phyloP scores from a whole-genome alignment of 1,140 invertebrate species.

The Heliconius himera region DNA sequence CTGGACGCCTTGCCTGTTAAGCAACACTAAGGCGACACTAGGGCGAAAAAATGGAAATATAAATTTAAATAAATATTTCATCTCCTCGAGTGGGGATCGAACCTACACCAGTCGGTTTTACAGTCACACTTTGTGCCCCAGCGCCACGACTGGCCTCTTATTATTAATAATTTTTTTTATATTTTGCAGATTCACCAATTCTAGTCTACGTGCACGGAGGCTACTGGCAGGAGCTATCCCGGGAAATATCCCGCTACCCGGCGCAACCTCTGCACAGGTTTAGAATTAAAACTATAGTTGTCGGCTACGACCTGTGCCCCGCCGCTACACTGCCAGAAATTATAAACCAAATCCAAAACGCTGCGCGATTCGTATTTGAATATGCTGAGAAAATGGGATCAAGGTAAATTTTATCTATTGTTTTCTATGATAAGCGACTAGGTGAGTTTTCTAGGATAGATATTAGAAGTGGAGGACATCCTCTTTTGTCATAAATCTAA shows the following conservation, averaged over 20 bases:
- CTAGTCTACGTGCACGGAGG: constrained; percentile 92
- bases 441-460: background rate
- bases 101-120: too few relatives aligned
- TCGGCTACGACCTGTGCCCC: constrained; percentile 91
- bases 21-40: too few relatives aligned
- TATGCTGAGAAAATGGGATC: constrained; percentile 80
- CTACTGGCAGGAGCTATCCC: constrained; percentile 89
- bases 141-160: too few relatives aligned
- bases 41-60: too few relatives aligned
- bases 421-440: background rate
- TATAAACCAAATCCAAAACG: constrained; percentile 83
- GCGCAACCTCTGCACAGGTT: constrained; percentile 83
- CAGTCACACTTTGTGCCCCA: too few relatives aligned
- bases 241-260: constrained; percentile 84
- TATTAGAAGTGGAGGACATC: background rate
- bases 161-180: too few relatives aligned
- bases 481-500: background rate
- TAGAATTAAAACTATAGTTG: constrained; percentile 85
- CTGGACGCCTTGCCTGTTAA: too few relatives aligned
- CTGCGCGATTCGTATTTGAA: constrained; percentile 83
- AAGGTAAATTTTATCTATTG: constrained; percentile 55
- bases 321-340: constrained; percentile 84
- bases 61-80: too few relatives aligned
- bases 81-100: too few relatives aligned
- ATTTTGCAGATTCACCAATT: constrained; percentile 85